Conservation (phyloP, 2,113 vertebrate species). For the Fregetta grallaria region DNA sequence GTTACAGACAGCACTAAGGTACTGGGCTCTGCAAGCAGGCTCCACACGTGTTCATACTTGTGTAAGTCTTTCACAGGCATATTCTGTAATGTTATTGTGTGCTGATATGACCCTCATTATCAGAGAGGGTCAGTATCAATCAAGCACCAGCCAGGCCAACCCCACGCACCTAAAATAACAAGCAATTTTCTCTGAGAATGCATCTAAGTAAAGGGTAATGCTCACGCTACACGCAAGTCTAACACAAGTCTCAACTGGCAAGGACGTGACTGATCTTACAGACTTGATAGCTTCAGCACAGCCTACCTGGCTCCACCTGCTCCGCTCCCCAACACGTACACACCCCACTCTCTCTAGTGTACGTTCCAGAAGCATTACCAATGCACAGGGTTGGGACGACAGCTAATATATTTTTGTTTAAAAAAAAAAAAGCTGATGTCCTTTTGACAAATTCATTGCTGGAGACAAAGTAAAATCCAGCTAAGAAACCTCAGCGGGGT, state of each 20-base stretch:
- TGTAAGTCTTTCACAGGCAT: rapidly evolving
- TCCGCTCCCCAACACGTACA: neutral
- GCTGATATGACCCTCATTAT: neutral
- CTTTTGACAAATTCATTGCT: neutral
- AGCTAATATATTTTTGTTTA: neutral
- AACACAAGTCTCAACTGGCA: conserved; percentile 10
- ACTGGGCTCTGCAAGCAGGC: neutral
- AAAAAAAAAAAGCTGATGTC: neutral
- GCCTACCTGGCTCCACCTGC: conserved; percentile 11
- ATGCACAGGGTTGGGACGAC: neutral
- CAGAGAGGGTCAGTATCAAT: rapidly evolving
- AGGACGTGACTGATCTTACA: neutral
- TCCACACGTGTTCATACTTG: rapidly evolving
- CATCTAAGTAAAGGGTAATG: neutral
- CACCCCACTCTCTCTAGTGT: neutral
- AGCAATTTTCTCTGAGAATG: neutral
- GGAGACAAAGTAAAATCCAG: neutral
- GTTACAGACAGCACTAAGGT: neutral
- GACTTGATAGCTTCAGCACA: neutral
- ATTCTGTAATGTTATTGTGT: neutral
- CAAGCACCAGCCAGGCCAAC: neutral
- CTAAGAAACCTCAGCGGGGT: neutral
- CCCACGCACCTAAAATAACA: neutral
- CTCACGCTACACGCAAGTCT: neutral
- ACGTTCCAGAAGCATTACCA: neutral